Conservation (phyloP, 2,113 vertebrate species). For the Apodemus speciosus region DNA sequence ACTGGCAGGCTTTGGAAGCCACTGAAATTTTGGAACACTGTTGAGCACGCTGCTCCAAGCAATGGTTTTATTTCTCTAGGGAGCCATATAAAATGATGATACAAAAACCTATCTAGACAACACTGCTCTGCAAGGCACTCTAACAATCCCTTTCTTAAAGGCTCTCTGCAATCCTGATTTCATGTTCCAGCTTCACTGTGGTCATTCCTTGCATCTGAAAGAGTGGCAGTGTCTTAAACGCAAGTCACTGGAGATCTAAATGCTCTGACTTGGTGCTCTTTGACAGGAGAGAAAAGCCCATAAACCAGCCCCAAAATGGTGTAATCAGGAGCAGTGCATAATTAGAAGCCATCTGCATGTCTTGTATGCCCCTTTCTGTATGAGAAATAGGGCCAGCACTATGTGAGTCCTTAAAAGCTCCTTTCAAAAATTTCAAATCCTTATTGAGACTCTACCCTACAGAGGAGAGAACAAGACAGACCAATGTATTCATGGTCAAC, state of each 20-base stretch:
- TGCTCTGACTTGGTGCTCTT: constrained; percentile 60
- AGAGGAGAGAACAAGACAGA: constrained; percentile 57
- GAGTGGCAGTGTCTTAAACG: constrained; percentile 27
- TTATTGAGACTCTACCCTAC: constrained; percentile 69
- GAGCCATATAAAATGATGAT: constrained; percentile 54
- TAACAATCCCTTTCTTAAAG: background rate
- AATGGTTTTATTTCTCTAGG: constrained; percentile 63
- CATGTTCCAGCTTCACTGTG: background rate
- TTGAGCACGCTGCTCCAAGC: background rate
- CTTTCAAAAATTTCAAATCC: constrained; percentile 71
- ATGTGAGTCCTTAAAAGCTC: constrained; percentile 64
- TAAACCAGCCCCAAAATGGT: constrained; percentile 70
- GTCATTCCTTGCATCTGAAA: background rate
- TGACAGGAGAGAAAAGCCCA: constrained; percentile 73
- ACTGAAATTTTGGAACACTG: constrained; percentile 18
- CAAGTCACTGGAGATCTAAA: constrained; percentile 43
- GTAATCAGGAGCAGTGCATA: constrained; percentile 67
- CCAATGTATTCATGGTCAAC: constrained; percentile 60
- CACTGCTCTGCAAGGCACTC: background rate
- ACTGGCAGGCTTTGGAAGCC: constrained; percentile 14
- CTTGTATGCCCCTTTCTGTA: constrained; percentile 65
- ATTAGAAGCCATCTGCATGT: constrained; percentile 75
- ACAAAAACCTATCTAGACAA: constrained; percentile 1
- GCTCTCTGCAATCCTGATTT: background rate
- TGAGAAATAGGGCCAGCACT: constrained; percentile 68